A percentile compares a stretch with the other conserved stretches of the same genome.
phyloP scores from a whole-genome alignment of 2,113 vertebrate species.

The Sinosuthora webbiana region DNA sequence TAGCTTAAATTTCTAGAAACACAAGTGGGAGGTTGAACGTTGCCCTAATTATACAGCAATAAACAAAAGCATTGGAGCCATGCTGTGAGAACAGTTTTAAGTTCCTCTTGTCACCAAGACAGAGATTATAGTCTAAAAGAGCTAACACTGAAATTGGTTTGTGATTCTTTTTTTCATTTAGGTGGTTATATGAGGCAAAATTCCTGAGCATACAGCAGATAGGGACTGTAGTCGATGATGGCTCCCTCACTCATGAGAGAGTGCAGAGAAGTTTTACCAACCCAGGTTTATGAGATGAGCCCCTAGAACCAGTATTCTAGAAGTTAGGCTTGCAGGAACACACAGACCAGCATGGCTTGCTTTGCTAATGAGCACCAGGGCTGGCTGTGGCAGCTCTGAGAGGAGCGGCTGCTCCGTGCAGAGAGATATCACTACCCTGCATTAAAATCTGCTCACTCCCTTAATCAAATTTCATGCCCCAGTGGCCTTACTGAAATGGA shows the following conservation, averaged over 20 bases:
- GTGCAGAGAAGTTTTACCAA: neutral
- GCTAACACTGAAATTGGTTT: neutral
- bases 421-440: neutral
- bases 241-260: neutral
- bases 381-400: neutral
- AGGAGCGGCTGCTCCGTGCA: neutral
- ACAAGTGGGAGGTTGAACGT: neutral
- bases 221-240: accelerated
- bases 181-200: neutral
- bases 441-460: neutral
- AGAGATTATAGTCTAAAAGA: neutral
- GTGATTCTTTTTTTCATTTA: neutral
- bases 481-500: neutral
- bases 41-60: slow-evolving; percentile 35
- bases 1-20: slow-evolving; percentile 34
- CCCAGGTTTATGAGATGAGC: neutral
- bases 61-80: neutral
- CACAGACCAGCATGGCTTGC: neutral
- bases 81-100: neutral
- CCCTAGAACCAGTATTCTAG: neutral
- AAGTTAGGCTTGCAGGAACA: neutral
- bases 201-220: neutral
- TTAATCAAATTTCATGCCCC: neutral
- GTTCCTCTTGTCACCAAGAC: neutral
- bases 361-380: neutral